These are phyloP conservation scores for Lampris incognitus DNA, from an alignment of 2,113 vertebrate species.

Conservation along the genomic window DNA sequence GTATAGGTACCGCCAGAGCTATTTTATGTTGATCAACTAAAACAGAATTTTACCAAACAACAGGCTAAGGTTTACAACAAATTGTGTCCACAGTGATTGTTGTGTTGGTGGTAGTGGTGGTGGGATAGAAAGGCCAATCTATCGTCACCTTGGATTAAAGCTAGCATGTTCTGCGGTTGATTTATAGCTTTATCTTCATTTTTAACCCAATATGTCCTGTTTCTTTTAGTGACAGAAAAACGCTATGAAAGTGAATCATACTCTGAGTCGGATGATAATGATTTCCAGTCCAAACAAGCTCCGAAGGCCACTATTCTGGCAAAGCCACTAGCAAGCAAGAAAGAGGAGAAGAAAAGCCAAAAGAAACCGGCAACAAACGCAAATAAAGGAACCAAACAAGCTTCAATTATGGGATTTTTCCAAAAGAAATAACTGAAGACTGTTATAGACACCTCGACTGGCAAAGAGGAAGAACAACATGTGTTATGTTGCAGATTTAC, in stretches of 20 bases:
- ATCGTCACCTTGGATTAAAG: too few species aligned
- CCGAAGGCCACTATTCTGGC: conserved; percentile 22
- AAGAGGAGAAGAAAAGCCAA: conserved; percentile 83
- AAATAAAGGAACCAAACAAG: conserved; percentile 87
- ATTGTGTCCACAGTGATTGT: too few species aligned
- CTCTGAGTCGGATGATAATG: conserved; percentile 88
- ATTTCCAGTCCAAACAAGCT: conserved; percentile 62
- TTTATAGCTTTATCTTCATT: background rate
- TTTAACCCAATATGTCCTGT: background rate
- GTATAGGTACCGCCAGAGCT: conserved; percentile 85
- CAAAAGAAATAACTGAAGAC: conserved; percentile 87
- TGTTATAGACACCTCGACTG: too few species aligned
- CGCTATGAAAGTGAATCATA: conserved; percentile 92
- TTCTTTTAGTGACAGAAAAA: conserved; percentile 93
- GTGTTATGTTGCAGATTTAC: too few species aligned
- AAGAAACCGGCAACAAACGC: conserved; percentile 81
- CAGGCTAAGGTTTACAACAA: too few species aligned
- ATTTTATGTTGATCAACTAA: too few species aligned
- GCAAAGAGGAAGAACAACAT: background rate
- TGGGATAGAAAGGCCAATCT: too few species aligned
- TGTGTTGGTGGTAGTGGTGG: too few species aligned
- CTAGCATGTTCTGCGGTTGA: background rate
- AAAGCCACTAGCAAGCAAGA: conserved; percentile 63
- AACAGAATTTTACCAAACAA: too few species aligned
- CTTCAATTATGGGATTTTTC: conserved; percentile 94